These are phyloP conservation scores for Parazoanthus atlanticus DNA, from an alignment of 92 coral and sea anemone species.

Conservation along the genomic window DNA sequence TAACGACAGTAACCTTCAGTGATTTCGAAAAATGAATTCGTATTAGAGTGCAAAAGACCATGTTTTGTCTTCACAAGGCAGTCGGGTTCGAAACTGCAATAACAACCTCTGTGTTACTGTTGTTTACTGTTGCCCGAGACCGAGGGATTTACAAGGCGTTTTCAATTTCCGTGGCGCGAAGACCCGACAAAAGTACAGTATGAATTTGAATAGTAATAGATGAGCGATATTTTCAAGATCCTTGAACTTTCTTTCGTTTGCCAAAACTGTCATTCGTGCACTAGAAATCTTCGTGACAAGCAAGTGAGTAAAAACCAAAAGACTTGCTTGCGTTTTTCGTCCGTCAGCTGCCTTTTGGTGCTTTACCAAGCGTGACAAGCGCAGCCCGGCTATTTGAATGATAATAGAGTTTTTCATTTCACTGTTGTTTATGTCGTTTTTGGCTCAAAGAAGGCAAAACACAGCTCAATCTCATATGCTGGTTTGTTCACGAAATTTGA, in stretches of 20 bases:
- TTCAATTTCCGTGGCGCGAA: constrained; percentile 3
- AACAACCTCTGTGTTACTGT: not conserved
- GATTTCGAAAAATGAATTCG: not conserved
- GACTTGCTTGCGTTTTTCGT: not conserved
- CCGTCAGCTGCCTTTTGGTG: not conserved
- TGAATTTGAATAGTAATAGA: constrained; percentile 35
- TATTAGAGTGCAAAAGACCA: not conserved
- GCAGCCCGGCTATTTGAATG: not conserved
- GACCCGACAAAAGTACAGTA: not conserved
- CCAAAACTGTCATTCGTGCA: not conserved
- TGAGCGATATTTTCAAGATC: not conserved
- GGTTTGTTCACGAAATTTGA: not conserved
- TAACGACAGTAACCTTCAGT: constrained; percentile 16
- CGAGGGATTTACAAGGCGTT: constrained; percentile 30
- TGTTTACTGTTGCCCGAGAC: not conserved
- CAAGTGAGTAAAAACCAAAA: not conserved
- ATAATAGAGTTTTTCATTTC: constrained; percentile 12
- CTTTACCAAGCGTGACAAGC: constrained; percentile 44
- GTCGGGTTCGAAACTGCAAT: not conserved
- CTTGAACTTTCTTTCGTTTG: not conserved
- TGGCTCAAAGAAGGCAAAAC: not conserved
- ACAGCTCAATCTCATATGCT: not conserved
- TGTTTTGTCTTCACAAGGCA: not conserved
- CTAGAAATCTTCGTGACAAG: constrained; percentile 2
- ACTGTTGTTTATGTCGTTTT: constrained; percentile 22